Evolutionary conservation across 2,888 invertebrate species (phyloP).

Genomic region (Deilephila elpenor): DNA sequence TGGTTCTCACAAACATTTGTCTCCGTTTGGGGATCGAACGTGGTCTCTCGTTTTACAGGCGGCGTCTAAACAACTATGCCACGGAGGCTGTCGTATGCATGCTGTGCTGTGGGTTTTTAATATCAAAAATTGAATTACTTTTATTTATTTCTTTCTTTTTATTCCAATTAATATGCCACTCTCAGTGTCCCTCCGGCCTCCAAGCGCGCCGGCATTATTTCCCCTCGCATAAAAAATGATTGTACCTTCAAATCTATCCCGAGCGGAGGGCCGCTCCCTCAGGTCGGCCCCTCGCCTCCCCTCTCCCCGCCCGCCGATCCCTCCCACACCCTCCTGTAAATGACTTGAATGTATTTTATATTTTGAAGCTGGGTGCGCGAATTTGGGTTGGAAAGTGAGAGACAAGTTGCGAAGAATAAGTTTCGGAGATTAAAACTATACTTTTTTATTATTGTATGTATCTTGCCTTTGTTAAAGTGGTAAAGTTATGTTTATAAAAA

Average conservation of each 20-base stretch:
- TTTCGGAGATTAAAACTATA: too few species aligned
- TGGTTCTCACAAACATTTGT: too few species aligned
- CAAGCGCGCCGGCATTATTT: conserved; percentile 56
- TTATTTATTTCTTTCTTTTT: background rate
- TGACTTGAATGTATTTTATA: conserved; percentile 63
- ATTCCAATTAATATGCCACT: background rate
- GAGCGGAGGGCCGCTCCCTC: conserved; percentile 72
- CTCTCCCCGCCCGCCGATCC: conserved; percentile 46
- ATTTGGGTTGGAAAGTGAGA: background rate
- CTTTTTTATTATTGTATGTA: too few species aligned
- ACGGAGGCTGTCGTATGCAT: too few species aligned
- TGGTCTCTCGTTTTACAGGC: too few species aligned
- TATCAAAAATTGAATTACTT: background rate
- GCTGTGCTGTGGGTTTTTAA: too few species aligned
- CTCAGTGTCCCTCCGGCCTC: conserved; percentile 44
- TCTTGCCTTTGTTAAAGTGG: too few species aligned
- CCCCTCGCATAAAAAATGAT: conserved; percentile 85
- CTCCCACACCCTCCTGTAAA: conserved; percentile 64
- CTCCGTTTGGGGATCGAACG: too few species aligned
- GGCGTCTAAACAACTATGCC: too few species aligned
- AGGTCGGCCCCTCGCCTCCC: conserved; percentile 51
- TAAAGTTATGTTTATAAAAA: too few species aligned
- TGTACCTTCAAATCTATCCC: conserved; percentile 84
- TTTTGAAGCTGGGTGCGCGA: conserved; percentile 35
- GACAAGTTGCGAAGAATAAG: too few species aligned